Base-by-base conservation (phyloP, 2,797 vertebrate genomes). In the Lithobates sylvaticus region DNA sequence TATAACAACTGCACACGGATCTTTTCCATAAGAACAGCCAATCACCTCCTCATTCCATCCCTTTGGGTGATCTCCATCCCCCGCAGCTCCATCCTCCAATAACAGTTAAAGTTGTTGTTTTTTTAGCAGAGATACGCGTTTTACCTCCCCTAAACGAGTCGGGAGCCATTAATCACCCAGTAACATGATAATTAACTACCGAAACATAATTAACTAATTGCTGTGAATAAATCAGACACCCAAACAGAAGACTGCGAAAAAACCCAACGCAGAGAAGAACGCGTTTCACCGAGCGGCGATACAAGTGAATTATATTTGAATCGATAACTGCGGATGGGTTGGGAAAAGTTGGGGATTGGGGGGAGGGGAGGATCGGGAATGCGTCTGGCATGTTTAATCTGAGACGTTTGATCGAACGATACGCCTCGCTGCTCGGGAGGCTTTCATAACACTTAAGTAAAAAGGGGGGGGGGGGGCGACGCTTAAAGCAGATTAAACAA, bases 171-270 rank as follows among this genome's bases (percentile, higher is more conserved):
- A 82, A 82, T 82, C 85, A 65, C 67, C 84, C 77, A 75, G 80
- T 85, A 77, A 86, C 77, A 86, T 68, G 73, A 81, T 76, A 86
- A 86, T 86, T 75, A 81, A 61, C 61, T 86, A 80, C 80, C 81
- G 76, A 86, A 81, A 86, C 64, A 86, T n/a, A 76, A 64, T 76
- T 81, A 69, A 76, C 72, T 76, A 75, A 80, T 75, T 75, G 68
- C 47, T 75, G 70, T 65, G 78, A 86, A 86, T 81, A 80, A 86
- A 81, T 86, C 54, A 81, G 84, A 69, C 78, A 75, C 61, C 71
- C 29, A 80, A 74, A 85, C 69, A 68, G 54, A 75, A 67, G 68
- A 86, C 71, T 36, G 47, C 7, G 34, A 58, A 75, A 78, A 68
- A n/a, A 29, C 6, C 10, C 10, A 50, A 79, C 12, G n/a, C 64